A percentile compares a stretch with the other conserved stretches of the same genome.
Evolutionary conservation across 1,140 invertebrate genomes (phyloP).

Genomic region (Drosophila sechellia): DNA sequence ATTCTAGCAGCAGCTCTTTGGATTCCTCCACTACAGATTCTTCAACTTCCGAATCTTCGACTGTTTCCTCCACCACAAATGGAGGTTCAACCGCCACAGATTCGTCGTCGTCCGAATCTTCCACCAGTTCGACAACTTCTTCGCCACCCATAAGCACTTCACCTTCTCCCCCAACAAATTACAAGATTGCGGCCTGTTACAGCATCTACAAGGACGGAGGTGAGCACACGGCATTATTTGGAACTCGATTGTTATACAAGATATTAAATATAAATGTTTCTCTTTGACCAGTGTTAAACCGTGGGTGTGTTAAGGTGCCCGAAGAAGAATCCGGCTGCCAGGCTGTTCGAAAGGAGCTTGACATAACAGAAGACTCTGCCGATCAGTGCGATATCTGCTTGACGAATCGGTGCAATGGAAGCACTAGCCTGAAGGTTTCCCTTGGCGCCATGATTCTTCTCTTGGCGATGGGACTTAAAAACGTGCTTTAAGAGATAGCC

Average conservation of each 20-base stretch:
- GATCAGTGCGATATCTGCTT: conserved; percentile 60
- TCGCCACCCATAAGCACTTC: not conserved
- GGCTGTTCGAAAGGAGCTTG: conserved; percentile 39
- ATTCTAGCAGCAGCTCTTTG: conserved; percentile 1
- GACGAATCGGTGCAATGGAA: conserved; percentile 63
- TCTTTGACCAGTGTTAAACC: conserved; percentile 26
- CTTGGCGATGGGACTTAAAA: conserved; percentile 41
- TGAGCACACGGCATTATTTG: conserved; percentile 11
- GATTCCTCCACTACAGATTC: not conserved
- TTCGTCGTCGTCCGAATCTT: not conserved
- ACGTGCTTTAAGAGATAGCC: conserved; percentile 18
- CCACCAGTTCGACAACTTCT: conserved; percentile 2
- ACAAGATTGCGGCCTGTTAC: conserved; percentile 57
- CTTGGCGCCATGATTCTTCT: conserved; percentile 52
- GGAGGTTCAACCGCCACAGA: not conserved
- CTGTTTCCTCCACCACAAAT: not conserved
- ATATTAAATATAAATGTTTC: not conserved
- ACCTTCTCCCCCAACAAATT: not conserved
- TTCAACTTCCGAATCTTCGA: not conserved
- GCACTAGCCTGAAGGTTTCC: conserved; percentile 52
- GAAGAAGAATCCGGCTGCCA: conserved; percentile 41
- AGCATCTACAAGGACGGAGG: conserved; percentile 52
- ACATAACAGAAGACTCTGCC: not conserved
- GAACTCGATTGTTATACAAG: too few relatives aligned
- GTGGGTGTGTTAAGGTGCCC: conserved; percentile 61